Conservation (phyloP, 2,797 vertebrate genomes). For the Cephalopachus bancanus region DNA sequence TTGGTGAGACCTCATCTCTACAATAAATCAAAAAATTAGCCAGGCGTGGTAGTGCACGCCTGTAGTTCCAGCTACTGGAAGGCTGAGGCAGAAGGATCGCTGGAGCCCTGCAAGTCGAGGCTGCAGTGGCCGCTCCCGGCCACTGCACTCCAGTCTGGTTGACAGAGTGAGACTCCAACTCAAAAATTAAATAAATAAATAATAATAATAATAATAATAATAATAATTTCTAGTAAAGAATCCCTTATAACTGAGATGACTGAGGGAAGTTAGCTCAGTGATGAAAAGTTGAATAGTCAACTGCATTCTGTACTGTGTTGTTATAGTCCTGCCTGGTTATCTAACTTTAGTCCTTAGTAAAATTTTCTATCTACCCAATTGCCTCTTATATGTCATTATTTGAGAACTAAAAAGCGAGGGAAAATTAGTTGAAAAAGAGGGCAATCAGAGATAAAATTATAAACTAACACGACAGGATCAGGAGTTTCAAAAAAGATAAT, state of each 20-base stretch:
- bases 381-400: background rate
- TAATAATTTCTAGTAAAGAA: background rate
- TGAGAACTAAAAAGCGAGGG: background rate
- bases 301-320: background rate
- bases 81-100: too few species aligned
- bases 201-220: background rate
- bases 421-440: background rate
- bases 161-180: too few species aligned
- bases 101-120: too few species aligned
- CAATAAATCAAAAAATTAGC: too few species aligned
- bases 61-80: too few species aligned
- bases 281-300: background rate
- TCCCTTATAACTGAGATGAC: background rate
- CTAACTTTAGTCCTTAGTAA: background rate
- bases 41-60: too few species aligned
- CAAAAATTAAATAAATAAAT: background rate
- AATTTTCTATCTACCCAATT: background rate
- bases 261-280: background rate
- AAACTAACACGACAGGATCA: background rate
- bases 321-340: background rate
- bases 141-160: too few species aligned
- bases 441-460: background rate
- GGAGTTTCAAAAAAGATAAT: background rate
- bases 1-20: too few species aligned
- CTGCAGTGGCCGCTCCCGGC: too few species aligned